Base-by-base conservation (phyloP, 2,113 vertebrate species). In the Melanotaenia duboulayi region DNA sequence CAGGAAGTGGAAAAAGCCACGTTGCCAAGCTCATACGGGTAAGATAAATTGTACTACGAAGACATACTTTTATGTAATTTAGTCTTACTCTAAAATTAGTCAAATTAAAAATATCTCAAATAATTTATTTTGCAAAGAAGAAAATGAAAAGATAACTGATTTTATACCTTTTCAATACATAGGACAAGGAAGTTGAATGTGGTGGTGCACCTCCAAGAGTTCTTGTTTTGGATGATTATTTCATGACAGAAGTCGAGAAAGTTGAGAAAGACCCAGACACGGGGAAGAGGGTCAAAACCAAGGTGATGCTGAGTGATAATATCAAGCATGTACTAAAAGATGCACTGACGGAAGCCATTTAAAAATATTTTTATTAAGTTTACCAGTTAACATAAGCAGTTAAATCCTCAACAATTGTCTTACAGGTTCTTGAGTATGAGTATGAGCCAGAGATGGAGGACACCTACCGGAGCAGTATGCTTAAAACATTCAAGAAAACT, bases 401-500 rank as follows among this genome's bases (percentile, higher is more conserved):
- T 1, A 16, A 5, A 40, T 19, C 10, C 4, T 24, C 20, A 56
- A 35, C 35, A 68, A 42, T 9, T 85, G 7, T 77, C 7, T 60
- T 62, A 3, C 83, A 99, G 98, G 93, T 96, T 55, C 94, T 99
- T 80, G 98, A 99, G 67, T 99, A 99, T 1, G 98, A 99, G 85
- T 99, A 97, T 61, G 98, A 99, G 87, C 96, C 96, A 3, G 97
- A 98, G 74, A 97, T 99, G 97, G 98, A 99, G 82, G 97, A 99
- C 42, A 96, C 96, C 0, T 99, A 99, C 76, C 93, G 98, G 35
- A 97, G 91, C 91, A 99, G 97, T 91, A 97, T 99, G 97, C 94
- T 99, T 46, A 99, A 99, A 93, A 99, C 97, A 3, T 99, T 99
- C 78, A 97, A 96, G 88, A 99, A 99, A 89, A 99, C 98, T 1